These are phyloP conservation scores for Micromussa lordhowensis DNA, from an alignment of 92 coral and sea anemone species.

Conservation along the genomic window DNA sequence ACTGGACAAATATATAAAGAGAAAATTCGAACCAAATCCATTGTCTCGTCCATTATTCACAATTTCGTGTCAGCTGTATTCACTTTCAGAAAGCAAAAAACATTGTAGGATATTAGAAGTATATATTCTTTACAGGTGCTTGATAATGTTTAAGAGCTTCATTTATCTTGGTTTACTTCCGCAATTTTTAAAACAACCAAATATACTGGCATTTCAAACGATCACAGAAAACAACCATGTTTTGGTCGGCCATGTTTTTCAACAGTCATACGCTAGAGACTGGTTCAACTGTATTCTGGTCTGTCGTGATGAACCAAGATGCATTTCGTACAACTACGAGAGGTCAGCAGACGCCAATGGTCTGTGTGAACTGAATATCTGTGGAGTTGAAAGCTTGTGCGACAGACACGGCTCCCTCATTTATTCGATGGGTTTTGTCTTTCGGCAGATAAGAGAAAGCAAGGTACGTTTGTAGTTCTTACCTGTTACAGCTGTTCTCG, in stretches of 20 bases:
- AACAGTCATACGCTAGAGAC: background rate
- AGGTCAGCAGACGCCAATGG: background rate
- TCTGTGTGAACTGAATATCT: constrained; percentile 8
- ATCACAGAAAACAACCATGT: background rate
- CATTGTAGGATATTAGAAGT: too few species aligned
- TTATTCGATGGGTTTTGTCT: background rate
- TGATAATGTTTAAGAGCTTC: background rate
- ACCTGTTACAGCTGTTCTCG: too few species aligned
- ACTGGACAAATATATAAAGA: too few species aligned
- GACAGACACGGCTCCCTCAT: background rate
- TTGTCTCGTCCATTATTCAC: too few species aligned
- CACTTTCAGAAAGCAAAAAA: too few species aligned
- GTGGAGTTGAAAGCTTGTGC: constrained; percentile 2
- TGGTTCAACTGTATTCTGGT: constrained; percentile 42
- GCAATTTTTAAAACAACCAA: background rate
- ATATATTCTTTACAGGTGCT: too few species aligned
- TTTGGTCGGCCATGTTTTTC: constrained; percentile 25
- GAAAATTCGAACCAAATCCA: too few species aligned
- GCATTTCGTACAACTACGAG: constrained; percentile 51
- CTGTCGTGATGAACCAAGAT: constrained; percentile 29
- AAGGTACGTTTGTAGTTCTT: background rate
- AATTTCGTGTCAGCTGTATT: too few species aligned
- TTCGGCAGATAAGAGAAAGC: background rate
- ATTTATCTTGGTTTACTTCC: background rate
- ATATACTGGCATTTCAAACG: background rate